These are phyloP conservation scores for Drosophila navojoa DNA, from an alignment of 1,140 invertebrate species.

Conservation along the genomic window DNA sequence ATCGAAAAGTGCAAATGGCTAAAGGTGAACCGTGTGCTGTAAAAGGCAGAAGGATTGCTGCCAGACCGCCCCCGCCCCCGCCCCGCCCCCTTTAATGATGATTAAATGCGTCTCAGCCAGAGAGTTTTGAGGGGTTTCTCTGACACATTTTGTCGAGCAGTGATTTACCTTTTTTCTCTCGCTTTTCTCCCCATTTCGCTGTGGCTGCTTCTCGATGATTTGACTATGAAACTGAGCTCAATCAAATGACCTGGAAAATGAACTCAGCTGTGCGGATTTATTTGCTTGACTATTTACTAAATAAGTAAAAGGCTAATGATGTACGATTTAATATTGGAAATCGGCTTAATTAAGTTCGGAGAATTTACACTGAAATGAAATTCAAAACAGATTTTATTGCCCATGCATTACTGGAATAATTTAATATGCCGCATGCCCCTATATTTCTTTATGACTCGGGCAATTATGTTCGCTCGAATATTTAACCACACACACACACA, in stretches of 20 bases:
- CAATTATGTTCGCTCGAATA: conserved; percentile 3
- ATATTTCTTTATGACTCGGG: conserved; percentile 10
- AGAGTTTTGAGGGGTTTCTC: conserved; percentile 39
- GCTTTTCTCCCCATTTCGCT: not conserved
- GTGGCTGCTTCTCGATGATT: conserved; percentile 37
- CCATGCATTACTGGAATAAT: conserved; percentile 9
- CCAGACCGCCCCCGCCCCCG: not conserved
- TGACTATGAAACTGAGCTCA: conserved; percentile 54
- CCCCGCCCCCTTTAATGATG: conserved; percentile 61
- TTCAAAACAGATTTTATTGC: not conserved
- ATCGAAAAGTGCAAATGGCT: conserved; percentile 80
- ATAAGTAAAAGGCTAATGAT: conserved; percentile 55
- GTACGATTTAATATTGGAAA: not conserved
- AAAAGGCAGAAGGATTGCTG: conserved; percentile 68
- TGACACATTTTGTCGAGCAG: conserved; percentile 46
- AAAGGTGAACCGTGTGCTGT: conserved; percentile 41
- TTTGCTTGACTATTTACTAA: conserved; percentile 25
- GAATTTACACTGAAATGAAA: not conserved
- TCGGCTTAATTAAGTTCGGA: not conserved
- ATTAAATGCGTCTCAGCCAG: conserved; percentile 63
- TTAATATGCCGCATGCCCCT: conserved; percentile 1
- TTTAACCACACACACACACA: not conserved
- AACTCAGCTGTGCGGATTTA: conserved; percentile 45
- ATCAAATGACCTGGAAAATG: conserved; percentile 74
- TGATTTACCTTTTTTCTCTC: conserved; percentile 51